phyloP scores from a whole-genome alignment of 2,113 vertebrate genomes.

The Gadus chalcogrammus region DNA sequence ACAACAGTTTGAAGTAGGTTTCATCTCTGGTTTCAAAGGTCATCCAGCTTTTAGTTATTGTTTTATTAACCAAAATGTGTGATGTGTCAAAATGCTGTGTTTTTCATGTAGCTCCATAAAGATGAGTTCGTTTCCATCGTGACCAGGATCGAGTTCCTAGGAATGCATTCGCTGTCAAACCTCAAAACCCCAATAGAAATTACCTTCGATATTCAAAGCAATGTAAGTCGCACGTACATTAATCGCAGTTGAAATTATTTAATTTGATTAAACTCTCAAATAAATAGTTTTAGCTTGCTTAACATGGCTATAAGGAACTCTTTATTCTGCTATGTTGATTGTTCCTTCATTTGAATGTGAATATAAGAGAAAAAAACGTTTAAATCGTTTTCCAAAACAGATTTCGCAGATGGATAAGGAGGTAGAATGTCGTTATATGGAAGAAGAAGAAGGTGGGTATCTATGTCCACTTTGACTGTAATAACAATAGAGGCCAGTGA shows the following conservation, averaged over 20 bases:
- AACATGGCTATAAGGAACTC: not conserved
- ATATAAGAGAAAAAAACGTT: constrained; percentile 1
- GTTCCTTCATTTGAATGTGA: not conserved
- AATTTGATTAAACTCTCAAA: not conserved
- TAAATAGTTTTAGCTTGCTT: not conserved
- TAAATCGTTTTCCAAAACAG: constrained; percentile 34
- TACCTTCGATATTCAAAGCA: constrained; percentile 12
- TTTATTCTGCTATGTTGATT: not conserved
- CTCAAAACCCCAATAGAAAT: constrained; percentile 35
- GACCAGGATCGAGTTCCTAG: constrained; percentile 46
- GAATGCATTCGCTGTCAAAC: not conserved
- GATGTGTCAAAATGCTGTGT: not conserved
- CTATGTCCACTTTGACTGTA: not conserved
- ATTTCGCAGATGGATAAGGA: not conserved
- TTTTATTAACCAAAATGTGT: too few relatives aligned
- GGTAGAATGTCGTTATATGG: constrained; percentile 36
- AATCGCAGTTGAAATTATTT: not conserved
- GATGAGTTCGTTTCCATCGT: constrained; percentile 30
- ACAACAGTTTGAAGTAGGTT: too few relatives aligned
- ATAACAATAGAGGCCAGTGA: not conserved
- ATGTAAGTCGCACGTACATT: constrained; percentile 14
- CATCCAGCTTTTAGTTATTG: too few relatives aligned
- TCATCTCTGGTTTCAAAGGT: too few relatives aligned
- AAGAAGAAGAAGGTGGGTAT: constrained; percentile 43
- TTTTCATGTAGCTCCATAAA: constrained; percentile 20